Base-by-base conservation (phyloP, 2,113 vertebrate genomes). In the Chionodraco myersi region DNA sequence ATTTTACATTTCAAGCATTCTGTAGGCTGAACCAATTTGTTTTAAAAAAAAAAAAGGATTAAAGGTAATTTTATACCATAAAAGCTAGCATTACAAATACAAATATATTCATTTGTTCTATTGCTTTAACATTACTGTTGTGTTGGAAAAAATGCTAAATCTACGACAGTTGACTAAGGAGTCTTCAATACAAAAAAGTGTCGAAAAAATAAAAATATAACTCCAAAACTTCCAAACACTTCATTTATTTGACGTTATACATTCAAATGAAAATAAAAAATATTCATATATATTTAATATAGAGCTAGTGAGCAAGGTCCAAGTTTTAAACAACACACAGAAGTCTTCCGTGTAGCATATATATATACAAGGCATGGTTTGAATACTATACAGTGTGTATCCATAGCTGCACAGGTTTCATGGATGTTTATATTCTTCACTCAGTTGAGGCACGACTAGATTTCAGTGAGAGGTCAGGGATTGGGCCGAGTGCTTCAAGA, bases 361-460 rank as follows among this genome's bases (percentile, higher is more conserved):
- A 92, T 30, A 93, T 94, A 95, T 93, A 96, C 94, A 96, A 72
- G 84, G 91, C 83, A 71, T 93, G 85, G 92, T 91, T 91, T 93
- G 91, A 94, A 95, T 88, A 91, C 95, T 94, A 89, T 90, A 95
- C 94, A 97, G 92, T 93, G 90, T 91, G 90, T 90, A 84, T 93
- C 89, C 85, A 88, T 94, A 92, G 91, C 92, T 92, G 92, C 91
- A 92, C 90, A 89, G 82, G 89, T 92, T 92, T 89, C 72, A 86
- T 92, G 90, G 85, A 75, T 92, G 86, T 89, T 87, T 89, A 53
- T 85, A 79, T 84, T 89, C 88, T 91, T 92, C 83, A 89, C 93
- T 95, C 92, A 93, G 95, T 91, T 92, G 90, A 93, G 84, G 90
- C 91, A 89, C 88, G 82, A 94, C 81, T 83, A 88, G 82, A 88